phyloP scores from a whole-genome alignment of 2,888 invertebrate species.

The Agrochola lychnidis region DNA sequence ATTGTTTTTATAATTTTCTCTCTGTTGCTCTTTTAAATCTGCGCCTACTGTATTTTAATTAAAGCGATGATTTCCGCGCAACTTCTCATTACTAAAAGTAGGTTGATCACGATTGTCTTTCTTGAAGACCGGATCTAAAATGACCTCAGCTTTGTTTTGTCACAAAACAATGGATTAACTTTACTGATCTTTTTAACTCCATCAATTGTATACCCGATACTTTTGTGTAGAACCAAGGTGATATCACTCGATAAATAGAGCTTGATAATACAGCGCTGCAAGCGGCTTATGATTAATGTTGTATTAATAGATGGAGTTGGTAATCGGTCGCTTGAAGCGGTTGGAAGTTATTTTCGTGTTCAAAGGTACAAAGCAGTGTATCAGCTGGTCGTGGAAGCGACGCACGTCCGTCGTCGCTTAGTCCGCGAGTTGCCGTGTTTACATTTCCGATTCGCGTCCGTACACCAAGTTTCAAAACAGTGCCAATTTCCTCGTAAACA shows the following conservation, averaged over 20 bases:
- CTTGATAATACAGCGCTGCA: slow-evolving; percentile 67
- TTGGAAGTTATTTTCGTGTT: slow-evolving; percentile 71
- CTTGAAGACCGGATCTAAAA: slow-evolving; percentile 54
- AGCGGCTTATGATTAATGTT: slow-evolving; percentile 59
- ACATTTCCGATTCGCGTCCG: slow-evolving; percentile 59
- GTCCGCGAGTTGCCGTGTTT: slow-evolving; percentile 77
- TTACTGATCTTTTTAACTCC: slow-evolving; percentile 53
- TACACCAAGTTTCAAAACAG: slow-evolving; percentile 59
- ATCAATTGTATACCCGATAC: slow-evolving; percentile 53
- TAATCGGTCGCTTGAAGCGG: slow-evolving; percentile 73
- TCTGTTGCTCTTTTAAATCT: slow-evolving; percentile 34
- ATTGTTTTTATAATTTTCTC: slow-evolving; percentile 55
- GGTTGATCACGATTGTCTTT: slow-evolving; percentile 33
- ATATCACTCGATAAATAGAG: slow-evolving; percentile 61
- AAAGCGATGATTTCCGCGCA: slow-evolving; percentile 20
- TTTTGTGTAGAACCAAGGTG: slow-evolving; percentile 59
- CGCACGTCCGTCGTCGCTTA: slow-evolving; percentile 75
- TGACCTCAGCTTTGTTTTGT: slow-evolving; percentile 55
- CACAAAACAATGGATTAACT: slow-evolving; percentile 55
- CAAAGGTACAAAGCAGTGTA: slow-evolving; percentile 77
- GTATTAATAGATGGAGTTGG: slow-evolving; percentile 53
- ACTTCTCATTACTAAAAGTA: slow-evolving; percentile 29
- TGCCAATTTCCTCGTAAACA: slow-evolving; percentile 55
- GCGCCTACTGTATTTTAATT: slow-evolving; percentile 28
- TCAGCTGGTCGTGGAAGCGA: slow-evolving; percentile 78